Evolutionary conservation across 2,888 invertebrate genomes (phyloP).

Genomic region (Habroteleia sp.): DNA sequence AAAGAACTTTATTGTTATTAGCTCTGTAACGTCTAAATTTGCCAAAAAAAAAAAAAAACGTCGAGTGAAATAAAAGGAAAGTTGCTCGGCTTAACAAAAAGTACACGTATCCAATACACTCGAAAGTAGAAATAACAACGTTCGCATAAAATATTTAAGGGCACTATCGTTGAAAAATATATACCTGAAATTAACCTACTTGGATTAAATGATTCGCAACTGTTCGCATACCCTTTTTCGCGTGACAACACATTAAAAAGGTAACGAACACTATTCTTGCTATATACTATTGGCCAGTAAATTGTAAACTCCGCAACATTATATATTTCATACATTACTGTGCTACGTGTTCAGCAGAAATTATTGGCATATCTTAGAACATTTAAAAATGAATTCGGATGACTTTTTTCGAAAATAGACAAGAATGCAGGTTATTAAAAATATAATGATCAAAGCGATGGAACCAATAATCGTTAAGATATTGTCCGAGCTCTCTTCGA

Average conservation of each 20-base stretch:
- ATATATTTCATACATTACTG: too few relatives aligned
- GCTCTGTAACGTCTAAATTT: conserved; percentile 19
- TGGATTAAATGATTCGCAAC: conserved; percentile 16
- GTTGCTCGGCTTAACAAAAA: conserved; percentile 29
- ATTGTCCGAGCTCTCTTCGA: not conserved
- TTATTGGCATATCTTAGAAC: too few relatives aligned
- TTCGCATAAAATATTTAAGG: conserved; percentile 25
- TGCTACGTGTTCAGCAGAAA: too few relatives aligned
- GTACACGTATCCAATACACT: conserved; percentile 26
- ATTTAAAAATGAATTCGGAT: too few relatives aligned
- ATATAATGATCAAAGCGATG: not conserved
- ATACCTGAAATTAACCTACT: conserved; percentile 36
- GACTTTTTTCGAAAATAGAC: too few relatives aligned
- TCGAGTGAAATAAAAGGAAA: conserved; percentile 22
- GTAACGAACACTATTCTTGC: not conserved
- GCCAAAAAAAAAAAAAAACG: conserved; percentile 1
- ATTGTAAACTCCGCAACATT: too few relatives aligned
- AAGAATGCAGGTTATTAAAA: conserved; percentile 10
- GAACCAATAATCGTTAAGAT: not conserved
- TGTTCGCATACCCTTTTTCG: too few relatives aligned
- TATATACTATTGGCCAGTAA: too few relatives aligned
- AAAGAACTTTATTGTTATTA: conserved; percentile 27
- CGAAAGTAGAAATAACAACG: conserved; percentile 30
- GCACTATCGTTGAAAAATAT: conserved; percentile 6
- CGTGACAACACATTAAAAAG: too few relatives aligned